phyloP scores from a whole-genome alignment of 92 coral and sea anemone species.

The Heteractis magnifica region DNA sequence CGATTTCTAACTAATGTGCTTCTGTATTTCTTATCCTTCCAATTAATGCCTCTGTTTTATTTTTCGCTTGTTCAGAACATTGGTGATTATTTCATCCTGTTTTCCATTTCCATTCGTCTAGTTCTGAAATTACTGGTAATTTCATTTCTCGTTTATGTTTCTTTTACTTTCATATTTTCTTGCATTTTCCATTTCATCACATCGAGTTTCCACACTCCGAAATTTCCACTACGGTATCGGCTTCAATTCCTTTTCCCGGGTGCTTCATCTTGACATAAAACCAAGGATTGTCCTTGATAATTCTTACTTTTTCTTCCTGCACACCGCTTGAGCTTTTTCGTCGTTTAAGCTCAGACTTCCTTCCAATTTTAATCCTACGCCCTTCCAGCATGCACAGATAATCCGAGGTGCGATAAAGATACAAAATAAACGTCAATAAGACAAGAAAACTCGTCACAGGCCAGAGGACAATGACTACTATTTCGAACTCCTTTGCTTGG shows the following conservation, averaged over 20 bases:
- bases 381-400: conserved; percentile 38
- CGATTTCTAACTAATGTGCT: no score
- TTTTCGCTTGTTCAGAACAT: not conserved
- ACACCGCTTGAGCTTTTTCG: not conserved
- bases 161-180: not conserved
- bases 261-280: conserved; percentile 14
- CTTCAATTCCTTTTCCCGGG: not conserved
- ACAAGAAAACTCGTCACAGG: conserved; percentile 32
- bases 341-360: conserved; percentile 25
- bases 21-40: no score
- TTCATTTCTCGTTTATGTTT: not conserved
- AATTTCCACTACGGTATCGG: not conserved
- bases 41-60: not conserved
- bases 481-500: conserved; percentile 14
- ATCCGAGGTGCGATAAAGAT: conserved; percentile 33
- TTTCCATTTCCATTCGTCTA: not conserved
- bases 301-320: not conserved
- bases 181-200: not conserved
- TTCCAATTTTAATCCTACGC: conserved; percentile 14
- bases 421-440: conserved; percentile 20
- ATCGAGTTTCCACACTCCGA: not conserved
- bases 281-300: conserved; percentile 15
- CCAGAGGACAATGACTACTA: conserved; percentile 28
- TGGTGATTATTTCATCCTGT: no score
- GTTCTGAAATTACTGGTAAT: not conserved